Conservation (phyloP, 2,113 vertebrate species). For the Accipiter cooperii region DNA sequence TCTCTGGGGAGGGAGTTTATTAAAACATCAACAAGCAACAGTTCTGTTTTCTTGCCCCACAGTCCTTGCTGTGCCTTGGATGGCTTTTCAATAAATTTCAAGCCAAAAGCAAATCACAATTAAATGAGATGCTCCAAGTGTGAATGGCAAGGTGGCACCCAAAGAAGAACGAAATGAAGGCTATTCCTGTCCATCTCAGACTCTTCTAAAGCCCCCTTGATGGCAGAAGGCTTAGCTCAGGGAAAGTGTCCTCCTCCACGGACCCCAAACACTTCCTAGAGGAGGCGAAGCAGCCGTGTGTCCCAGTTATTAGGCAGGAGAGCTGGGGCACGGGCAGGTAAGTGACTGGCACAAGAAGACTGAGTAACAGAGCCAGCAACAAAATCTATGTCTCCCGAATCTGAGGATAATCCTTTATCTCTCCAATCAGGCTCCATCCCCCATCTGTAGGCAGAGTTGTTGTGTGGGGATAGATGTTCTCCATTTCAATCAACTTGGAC, state of each 20-base stretch:
- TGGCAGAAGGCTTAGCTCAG: neutral
- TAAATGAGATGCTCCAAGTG: neutral
- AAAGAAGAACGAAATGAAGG: neutral
- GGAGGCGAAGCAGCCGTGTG: accelerated
- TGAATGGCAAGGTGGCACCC: neutral
- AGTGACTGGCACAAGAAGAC: neutral
- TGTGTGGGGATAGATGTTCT: neutral
- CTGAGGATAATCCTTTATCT: neutral
- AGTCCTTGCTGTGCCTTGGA: neutral
- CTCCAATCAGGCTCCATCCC: neutral
- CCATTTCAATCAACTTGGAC: neutral
- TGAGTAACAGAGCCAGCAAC: neutral
- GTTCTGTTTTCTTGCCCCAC: neutral
- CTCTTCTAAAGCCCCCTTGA: neutral
- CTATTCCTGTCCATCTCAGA: neutral
- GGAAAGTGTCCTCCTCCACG: neutral
- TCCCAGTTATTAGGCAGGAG: neutral
- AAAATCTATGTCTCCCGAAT: neutral
- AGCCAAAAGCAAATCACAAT: neutral
- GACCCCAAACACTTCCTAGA: neutral
- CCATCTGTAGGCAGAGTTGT: neutral
- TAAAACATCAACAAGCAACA: neutral
- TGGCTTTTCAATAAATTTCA: neutral
- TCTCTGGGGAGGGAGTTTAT: neutral
- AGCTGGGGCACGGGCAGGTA: neutral